Evolutionary conservation across 2,888 invertebrate species (phyloP).

Genomic region (Phalera bucephala): DNA sequence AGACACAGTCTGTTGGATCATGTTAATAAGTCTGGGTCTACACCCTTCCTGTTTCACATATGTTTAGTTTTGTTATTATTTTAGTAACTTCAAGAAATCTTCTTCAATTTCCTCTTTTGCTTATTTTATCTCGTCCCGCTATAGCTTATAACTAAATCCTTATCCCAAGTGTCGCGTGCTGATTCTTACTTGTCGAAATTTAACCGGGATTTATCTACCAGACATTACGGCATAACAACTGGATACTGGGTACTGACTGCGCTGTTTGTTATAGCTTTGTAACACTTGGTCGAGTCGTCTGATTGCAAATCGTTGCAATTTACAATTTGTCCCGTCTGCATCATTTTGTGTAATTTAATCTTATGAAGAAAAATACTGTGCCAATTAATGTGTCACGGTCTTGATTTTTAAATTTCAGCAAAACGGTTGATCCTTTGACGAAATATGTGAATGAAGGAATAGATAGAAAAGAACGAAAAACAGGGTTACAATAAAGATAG

Average conservation of each 20-base stretch:
- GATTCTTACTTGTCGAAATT: conserved; percentile 53
- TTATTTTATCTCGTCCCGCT: conserved; percentile 15
- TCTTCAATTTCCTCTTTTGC: not conserved
- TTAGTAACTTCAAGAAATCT: no score
- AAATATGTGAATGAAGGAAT: no score
- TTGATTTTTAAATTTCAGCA: no score
- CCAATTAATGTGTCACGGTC: no score
- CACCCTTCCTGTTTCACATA: no score
- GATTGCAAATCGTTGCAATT: conserved; percentile 23
- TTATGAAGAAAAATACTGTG: no score
- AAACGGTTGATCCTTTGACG: no score
- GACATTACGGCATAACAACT: conserved; percentile 33
- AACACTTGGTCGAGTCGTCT: conserved; percentile 20
- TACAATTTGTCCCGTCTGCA: conserved; percentile 34
- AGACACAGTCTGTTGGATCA: no score
- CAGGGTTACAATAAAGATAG: no score
- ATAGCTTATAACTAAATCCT: conserved; percentile 16
- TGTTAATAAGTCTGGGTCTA: no score
- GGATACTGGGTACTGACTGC: conserved; percentile 24
- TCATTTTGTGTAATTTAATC: not conserved
- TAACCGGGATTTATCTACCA: conserved; percentile 53
- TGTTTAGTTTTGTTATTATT: no score
- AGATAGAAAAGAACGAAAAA: no score
- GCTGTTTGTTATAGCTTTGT: conserved; percentile 33
- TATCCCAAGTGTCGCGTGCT: conserved; percentile 48